Conservation (phyloP, 2,113 vertebrate species). For the Ibidorhyncha struthersii region DNA sequence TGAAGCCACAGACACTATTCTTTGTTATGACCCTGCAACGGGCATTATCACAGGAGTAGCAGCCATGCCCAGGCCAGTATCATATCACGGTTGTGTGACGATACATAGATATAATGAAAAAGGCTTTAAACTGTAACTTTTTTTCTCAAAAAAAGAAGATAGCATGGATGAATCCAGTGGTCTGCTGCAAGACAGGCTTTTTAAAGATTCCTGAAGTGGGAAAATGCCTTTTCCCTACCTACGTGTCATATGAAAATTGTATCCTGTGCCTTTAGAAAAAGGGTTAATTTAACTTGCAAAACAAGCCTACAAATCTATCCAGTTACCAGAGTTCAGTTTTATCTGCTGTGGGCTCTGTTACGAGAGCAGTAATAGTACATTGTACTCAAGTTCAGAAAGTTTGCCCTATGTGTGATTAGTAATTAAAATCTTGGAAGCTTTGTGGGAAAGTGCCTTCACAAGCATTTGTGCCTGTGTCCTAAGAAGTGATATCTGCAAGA, state of each 20-base stretch:
- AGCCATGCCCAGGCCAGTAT: slow-evolving; percentile 96
- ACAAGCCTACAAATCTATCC: not conserved
- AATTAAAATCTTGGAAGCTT: slow-evolving; percentile 5
- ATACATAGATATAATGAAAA: slow-evolving; percentile 98
- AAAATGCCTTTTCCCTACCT: slow-evolving; percentile 38
- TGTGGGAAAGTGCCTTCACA: slow-evolving; percentile 43
- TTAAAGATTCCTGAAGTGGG: slow-evolving; percentile 51
- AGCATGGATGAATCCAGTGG: slow-evolving; percentile 45
- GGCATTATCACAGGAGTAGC: slow-evolving; percentile 95
- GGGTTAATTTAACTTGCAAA: slow-evolving; percentile 48
- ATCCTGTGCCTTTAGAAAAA: slow-evolving; percentile 62
- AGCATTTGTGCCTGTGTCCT: slow-evolving; percentile 42
- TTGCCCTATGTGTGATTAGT: not conserved
- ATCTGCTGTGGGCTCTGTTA: not conserved
- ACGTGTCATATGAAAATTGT: slow-evolving; percentile 29
- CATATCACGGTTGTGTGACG: slow-evolving; percentile 97
- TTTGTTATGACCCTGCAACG: slow-evolving; percentile 93
- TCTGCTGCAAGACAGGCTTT: slow-evolving; percentile 47
- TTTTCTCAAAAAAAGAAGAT: not conserved
- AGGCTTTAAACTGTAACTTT: slow-evolving; percentile 83
- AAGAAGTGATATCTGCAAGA: not conserved
- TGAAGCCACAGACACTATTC: slow-evolving; percentile 93
- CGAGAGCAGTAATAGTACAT: not conserved
- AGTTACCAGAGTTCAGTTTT: not conserved
- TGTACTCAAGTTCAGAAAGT: not conserved